Evolutionary conservation across 1,140 invertebrate species (phyloP).

Genomic region (Drosophila sucinea): DNA sequence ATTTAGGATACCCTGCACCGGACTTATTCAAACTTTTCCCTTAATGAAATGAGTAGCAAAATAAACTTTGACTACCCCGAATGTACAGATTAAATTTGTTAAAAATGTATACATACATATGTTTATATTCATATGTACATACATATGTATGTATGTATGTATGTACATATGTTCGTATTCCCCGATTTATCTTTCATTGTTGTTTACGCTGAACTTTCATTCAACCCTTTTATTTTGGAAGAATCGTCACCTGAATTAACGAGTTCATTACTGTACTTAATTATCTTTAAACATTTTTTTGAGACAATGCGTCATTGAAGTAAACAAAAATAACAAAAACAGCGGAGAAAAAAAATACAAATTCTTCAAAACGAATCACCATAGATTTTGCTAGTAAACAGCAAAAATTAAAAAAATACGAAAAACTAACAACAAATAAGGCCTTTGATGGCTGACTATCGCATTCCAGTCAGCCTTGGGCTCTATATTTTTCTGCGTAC

Average conservation of each 20-base stretch:
- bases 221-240: neutral
- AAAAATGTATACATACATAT: neutral
- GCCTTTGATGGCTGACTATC: conserved; percentile 53
- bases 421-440: conserved; percentile 48
- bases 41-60: too few species aligned
- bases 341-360: neutral
- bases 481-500: conserved; percentile 24
- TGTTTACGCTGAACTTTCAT: conserved; percentile 10
- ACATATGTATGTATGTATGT: neutral
- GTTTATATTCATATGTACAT: neutral
- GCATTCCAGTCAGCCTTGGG: conserved; percentile 54
- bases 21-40: too few species aligned
- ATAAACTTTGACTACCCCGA: too few species aligned
- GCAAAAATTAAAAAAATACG: conserved; percentile 22
- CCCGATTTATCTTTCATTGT: neutral
- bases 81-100: too few species aligned
- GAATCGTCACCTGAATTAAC: neutral
- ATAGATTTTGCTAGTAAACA: conserved; percentile 52
- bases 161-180: neutral
- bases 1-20: too few species aligned
- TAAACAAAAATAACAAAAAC: conserved; percentile 1
- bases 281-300: neutral
- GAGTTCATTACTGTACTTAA: conserved; percentile 1
- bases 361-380: conserved; percentile 29
- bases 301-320: conserved; percentile 20